These are phyloP conservation scores for Phalacrocorax brasilianus DNA, from an alignment of 2,113 vertebrate species.

Conservation along the genomic window DNA sequence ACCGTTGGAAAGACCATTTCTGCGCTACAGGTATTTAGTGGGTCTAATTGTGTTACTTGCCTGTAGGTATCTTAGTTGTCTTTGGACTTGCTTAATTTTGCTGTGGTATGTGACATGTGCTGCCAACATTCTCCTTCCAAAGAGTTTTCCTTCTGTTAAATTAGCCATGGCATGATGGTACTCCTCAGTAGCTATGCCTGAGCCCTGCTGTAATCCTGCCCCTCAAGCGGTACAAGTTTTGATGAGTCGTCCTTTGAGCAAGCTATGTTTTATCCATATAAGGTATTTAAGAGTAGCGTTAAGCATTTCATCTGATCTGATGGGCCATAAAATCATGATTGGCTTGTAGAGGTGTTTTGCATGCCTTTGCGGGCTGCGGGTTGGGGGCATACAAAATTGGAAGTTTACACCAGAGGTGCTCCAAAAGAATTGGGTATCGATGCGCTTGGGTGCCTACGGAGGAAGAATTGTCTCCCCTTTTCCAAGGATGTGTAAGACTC, in stretches of 20 bases:
- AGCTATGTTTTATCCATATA: no score
- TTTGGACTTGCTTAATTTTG: neutral
- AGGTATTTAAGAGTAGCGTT: neutral
- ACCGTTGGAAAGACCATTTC: neutral
- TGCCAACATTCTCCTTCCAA: rapidly evolving
- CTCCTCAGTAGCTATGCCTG: neutral
- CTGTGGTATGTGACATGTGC: rapidly evolving
- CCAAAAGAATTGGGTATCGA: neutral
- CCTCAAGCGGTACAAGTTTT: neutral
- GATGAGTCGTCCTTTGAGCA: neutral
- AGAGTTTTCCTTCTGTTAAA: neutral
- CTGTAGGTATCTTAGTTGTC: rapidly evolving
- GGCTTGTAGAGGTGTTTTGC: neutral
- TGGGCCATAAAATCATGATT: rapidly evolving
- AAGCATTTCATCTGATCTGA: neutral
- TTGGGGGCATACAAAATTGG: neutral
- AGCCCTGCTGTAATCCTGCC: neutral
- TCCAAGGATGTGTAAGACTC: neutral
- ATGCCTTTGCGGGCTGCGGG: neutral
- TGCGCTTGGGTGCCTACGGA: neutral
- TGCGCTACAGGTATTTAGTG: neutral
- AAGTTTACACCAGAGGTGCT: neutral
- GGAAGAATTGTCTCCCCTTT: neutral
- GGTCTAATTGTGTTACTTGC: neutral
- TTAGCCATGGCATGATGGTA: rapidly evolving